Percentiles rank a stretch among this genome's conserved stretches.
Conservation (phyloP, 2,113 vertebrate species). For the Mustelus asterias region DNA sequence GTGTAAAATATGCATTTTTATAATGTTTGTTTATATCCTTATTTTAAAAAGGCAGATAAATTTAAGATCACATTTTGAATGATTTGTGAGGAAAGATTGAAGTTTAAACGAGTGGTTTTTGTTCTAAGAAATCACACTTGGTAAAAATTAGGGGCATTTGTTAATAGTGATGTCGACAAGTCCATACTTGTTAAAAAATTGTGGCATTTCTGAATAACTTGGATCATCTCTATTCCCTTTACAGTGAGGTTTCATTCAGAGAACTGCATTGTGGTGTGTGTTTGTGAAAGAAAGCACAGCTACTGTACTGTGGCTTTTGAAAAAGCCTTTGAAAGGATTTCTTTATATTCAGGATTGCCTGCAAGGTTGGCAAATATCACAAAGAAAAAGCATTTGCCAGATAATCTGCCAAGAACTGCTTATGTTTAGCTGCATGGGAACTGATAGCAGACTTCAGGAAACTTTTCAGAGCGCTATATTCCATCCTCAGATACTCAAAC, state of each 20-base stretch:
- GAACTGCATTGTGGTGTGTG: neutral
- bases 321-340: constrained; percentile 95
- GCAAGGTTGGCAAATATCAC: constrained; percentile 92
- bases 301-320: constrained; percentile 66
- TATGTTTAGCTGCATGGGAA: constrained; percentile 89
- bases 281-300: neutral
- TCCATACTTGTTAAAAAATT: neutral
- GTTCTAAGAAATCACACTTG: neutral
- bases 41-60: neutral
- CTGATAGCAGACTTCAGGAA: constrained; percentile 62
- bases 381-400: constrained; percentile 95
- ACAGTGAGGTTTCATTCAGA: neutral
- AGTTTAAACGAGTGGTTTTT: neutral
- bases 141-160: neutral
- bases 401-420: constrained; percentile 83
- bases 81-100: neutral
- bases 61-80: neutral
- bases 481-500: neutral
- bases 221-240: neutral
- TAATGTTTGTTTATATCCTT: neutral
- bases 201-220: neutral
- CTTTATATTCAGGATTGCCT: constrained; percentile 85
- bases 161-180: neutral
- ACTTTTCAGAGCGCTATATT: neutral
- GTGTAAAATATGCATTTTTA: neutral